Conservation (phyloP, 2,113 vertebrate species). For the Ranitomeya variabilis region DNA sequence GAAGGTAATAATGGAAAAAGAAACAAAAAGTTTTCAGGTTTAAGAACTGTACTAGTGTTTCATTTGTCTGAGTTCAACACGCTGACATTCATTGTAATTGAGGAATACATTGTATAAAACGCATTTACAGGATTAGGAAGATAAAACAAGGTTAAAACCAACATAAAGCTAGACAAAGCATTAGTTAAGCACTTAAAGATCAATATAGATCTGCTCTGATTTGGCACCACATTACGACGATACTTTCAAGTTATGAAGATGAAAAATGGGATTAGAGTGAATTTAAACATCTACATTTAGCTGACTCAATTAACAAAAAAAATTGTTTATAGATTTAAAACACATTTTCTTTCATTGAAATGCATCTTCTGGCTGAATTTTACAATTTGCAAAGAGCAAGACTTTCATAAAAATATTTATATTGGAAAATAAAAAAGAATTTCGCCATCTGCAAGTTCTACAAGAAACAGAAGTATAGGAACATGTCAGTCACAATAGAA, state of each 20-base stretch:
- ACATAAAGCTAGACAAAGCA: not conserved
- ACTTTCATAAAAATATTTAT: too few species aligned
- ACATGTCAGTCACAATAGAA: too few species aligned
- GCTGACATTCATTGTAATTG: not conserved
- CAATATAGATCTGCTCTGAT: constrained; percentile 12
- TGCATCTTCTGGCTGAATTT: not conserved
- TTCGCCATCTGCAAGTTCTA: too few species aligned
- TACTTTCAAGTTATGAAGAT: constrained; percentile 12
- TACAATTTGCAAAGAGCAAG: not conserved
- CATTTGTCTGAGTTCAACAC: not conserved
- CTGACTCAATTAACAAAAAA: constrained; percentile 21
- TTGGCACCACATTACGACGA: not conserved
- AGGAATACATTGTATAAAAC: not conserved
- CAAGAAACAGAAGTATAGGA: too few species aligned
- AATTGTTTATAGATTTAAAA: constrained; percentile 18
- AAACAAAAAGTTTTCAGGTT: not conserved
- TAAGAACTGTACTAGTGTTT: not conserved
- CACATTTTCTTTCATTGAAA: not conserved
- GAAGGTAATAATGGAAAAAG: not conserved
- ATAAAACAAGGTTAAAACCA: not conserved
- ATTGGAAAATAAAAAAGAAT: too few species aligned
- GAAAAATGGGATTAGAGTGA: constrained; percentile 21
- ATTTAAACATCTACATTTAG: constrained; percentile 16
- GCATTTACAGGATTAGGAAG: not conserved
- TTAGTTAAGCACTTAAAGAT: constrained; percentile 11